Conservation (phyloP, 1,140 invertebrate species). For the Drosophila elegans region DNA sequence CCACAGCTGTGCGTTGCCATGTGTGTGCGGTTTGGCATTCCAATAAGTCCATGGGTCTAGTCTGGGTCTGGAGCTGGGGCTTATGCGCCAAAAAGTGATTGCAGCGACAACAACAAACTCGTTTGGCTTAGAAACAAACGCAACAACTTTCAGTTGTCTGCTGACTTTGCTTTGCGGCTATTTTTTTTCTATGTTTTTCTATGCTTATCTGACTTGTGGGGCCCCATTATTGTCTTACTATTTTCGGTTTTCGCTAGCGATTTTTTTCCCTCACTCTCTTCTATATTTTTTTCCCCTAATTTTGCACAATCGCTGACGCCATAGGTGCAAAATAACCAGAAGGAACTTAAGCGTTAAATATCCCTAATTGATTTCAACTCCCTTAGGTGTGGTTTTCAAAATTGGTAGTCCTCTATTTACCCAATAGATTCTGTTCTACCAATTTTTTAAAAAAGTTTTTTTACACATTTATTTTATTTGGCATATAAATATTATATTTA, state of each 20-base stretch:
- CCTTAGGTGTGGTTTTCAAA: not conserved
- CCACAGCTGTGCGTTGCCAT: constrained; percentile 1
- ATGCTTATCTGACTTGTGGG: constrained; percentile 58
- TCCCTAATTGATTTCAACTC: not conserved
- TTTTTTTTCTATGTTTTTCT: constrained; percentile 24
- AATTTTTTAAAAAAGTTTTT: not conserved
- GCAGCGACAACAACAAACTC: constrained; percentile 68
- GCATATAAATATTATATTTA: too few species aligned
- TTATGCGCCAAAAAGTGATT: constrained; percentile 67
- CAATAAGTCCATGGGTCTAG: constrained; percentile 56
- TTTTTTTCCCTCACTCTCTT: constrained; percentile 9
- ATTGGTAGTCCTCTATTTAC: not conserved
- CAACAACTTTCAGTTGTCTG: constrained; percentile 76
- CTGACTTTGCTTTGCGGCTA: constrained; percentile 44
- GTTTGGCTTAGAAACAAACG: constrained; percentile 72
- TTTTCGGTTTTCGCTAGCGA: constrained; percentile 15
- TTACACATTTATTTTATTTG: too few species aligned
- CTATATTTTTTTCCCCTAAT: not conserved
- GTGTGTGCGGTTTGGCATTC: constrained; percentile 54
- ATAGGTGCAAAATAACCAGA: constrained; percentile 24
- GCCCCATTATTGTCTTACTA: constrained; percentile 40
- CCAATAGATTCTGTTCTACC: not conserved
- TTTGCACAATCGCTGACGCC: constrained; percentile 51
- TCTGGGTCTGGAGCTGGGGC: constrained; percentile 36
- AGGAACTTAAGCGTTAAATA: not conserved